Evolutionary conservation across 2,888 invertebrate genomes (phyloP), one percentile per base, ranked within the genome.

Genomic region (Lucinisca nassula): DNA sequence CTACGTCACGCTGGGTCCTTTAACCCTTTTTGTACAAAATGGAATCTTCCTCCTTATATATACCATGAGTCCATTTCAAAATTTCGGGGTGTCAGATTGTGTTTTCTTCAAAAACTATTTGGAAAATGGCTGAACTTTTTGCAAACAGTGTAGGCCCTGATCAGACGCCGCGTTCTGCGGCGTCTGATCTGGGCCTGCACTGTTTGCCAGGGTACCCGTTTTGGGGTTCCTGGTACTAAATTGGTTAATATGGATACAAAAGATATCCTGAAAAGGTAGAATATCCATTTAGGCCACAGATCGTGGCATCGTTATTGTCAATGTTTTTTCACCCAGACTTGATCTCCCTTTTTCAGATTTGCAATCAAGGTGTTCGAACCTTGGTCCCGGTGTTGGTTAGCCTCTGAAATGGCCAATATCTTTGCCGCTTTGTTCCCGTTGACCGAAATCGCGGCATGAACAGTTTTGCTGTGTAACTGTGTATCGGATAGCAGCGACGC

Each of bases 281-380:
- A 17, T n/a, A 67, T 4, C 67, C 67, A 21, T 67, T 67, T 14
- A 67, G 3, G 1, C 67, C 67, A 67, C 67, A 67, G 35, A 67
- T 67, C 3, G 67, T 35, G 1, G 21, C 35, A 6, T 32, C 35
- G 21, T 32, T 17, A 21, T 67, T 67, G 35, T 67, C 67, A 67
- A 67, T 35, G 17, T 67, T 67, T n/a, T 35, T 67, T 67, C 35
- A 67, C 67, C 67, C 67, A 67, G 3, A 67, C 67, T 21, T 67
- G 67, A 21, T 67, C 67, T 12, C 67, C 67, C 17, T 35, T 3
- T 21, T 67, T 67, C 67, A 67, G 21, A 10, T 67, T 35, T 10
- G 24, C 30, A 35, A 67, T 67, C 1, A 67, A 21, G 35, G 67
- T 67, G 6, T 67, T 27, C 30, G 67, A 21, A 30, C 67, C 67